Base-by-base conservation (phyloP, 2,797 vertebrate species). In the Lithobates sylvaticus region DNA sequence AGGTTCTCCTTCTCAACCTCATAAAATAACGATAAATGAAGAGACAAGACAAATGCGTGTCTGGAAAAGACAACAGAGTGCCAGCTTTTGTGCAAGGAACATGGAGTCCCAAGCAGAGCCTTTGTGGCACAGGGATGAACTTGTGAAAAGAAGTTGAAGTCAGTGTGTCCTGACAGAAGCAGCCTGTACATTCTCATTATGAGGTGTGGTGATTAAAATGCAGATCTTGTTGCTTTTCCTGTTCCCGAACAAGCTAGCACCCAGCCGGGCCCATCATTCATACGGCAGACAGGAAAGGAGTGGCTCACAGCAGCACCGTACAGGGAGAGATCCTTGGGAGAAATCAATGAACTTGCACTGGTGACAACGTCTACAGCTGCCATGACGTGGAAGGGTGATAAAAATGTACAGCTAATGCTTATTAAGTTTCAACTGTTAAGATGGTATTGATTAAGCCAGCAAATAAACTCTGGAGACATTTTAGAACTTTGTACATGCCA, bases 191-290 rank as follows among this genome's bases (percentile, higher is more conserved):
- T 13, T 61, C 70, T 80, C 71, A 23, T 21, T 26, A 61, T 39
- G 64, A 76, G 71, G 76, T 75, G 76, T 58, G 75, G 76, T 69
- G 65, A 70, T 29, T 27, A 75, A 61, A 74, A 68, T 87, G 81
- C 71, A 75, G 44, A 87, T 78, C 69, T 78, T 26, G 86, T 75
- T 87, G 71, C 70, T 75, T 80, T 84, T 84, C 81, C 81, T 79
- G 76, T 84, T 87, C 76, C 71, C 50, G 27, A 50, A 16, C 32
- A 77, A 75, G 64, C 23, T 16, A 75, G 64, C 64, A 47, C 76
- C 36, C 32, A 47, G 47, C 36, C 27, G 54, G 42, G 61, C 32
- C 39, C 61, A 79, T 84, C 76, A 44, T 27, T 76, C 61, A 67
- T 69, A 27, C 15, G 23, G 68, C 61, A 73, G 65, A 71, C 77